A percentile compares a stretch with the other conserved stretches of the same genome.
Conservation (phyloP, 2,113 vertebrate species). For the Saimiri boliviensis region DNA sequence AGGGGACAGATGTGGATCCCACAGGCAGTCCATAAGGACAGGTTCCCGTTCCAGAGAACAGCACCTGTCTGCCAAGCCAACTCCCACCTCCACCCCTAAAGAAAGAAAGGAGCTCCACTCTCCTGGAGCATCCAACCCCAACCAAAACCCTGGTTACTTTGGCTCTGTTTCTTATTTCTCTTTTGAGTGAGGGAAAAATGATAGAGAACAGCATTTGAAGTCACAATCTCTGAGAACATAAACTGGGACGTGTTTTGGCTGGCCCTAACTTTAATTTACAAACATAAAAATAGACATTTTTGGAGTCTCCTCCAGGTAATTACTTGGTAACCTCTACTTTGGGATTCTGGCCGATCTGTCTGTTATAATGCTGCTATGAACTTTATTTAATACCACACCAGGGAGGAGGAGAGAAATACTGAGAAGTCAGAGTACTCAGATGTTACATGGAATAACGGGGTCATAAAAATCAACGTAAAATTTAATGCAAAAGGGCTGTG, state of each 20-base stretch:
- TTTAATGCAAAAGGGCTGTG: conserved; percentile 79
- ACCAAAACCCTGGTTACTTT: not conserved
- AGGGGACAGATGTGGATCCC: conserved; percentile 32
- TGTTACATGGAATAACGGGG: conserved; percentile 69
- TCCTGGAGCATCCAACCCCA: not conserved
- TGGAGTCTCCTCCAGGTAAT: conserved; percentile 69
- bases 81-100: too few species aligned
- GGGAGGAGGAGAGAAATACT: conserved; percentile 65
- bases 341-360: conserved; percentile 75
- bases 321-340: conserved; percentile 68
- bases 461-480: conserved; percentile 81
- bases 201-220: conserved; percentile 21
- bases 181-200: not conserved
- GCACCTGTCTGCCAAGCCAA: not conserved
- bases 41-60: not conserved
- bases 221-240: conserved; percentile 54
- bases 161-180: not conserved
- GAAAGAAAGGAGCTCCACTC: not conserved
- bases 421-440: conserved; percentile 73
- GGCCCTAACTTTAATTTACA: conserved; percentile 67
- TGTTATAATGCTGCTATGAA: conserved; percentile 77
- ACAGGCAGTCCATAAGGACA: not conserved
- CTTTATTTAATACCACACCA: conserved; percentile 82
- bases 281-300: conserved; percentile 71
- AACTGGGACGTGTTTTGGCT: conserved; percentile 67